Evolutionary conservation across 1,140 invertebrate genomes (phyloP).

Genomic region (Ridgeia piscesae): DNA sequence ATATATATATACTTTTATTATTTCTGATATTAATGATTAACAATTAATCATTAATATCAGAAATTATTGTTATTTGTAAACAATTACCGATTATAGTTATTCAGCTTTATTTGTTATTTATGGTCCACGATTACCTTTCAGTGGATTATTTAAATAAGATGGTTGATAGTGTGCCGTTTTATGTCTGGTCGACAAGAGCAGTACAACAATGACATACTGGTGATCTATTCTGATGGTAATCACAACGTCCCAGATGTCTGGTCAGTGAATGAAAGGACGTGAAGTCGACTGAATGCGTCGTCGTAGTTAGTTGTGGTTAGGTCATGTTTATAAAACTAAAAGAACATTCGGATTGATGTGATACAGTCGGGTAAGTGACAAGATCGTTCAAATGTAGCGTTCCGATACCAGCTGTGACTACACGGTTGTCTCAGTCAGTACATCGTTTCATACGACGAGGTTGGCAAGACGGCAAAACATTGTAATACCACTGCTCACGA

Average conservation of each 20-base stretch:
- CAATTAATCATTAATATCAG: not conserved
- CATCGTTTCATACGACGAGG: too few relatives aligned
- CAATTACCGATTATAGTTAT: not conserved
- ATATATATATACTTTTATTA: too few relatives aligned
- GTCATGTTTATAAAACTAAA: too few relatives aligned
- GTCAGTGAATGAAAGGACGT: not conserved
- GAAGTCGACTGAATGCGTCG: not conserved
- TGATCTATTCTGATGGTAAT: conserved; percentile 38
- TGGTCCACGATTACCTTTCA: not conserved
- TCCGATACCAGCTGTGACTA: too few relatives aligned
- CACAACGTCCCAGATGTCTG: conserved; percentile 32
- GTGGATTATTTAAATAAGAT: not conserved
- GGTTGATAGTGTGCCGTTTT: not conserved
- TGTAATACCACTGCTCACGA: too few relatives aligned
- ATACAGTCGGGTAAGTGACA: too few relatives aligned
- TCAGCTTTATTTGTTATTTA: not conserved
- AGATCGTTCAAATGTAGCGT: too few relatives aligned
- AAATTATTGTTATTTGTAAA: not conserved
- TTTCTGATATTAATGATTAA: too few relatives aligned
- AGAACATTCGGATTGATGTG: too few relatives aligned
- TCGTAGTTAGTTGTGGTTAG: too few relatives aligned
- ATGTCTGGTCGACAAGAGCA: conserved; percentile 8
- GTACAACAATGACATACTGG: conserved; percentile 40
- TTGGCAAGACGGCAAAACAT: too few relatives aligned
- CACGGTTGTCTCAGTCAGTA: too few relatives aligned